Conservation (phyloP, 1,140 invertebrate genomes). For the Drosophila rhopaloa region DNA sequence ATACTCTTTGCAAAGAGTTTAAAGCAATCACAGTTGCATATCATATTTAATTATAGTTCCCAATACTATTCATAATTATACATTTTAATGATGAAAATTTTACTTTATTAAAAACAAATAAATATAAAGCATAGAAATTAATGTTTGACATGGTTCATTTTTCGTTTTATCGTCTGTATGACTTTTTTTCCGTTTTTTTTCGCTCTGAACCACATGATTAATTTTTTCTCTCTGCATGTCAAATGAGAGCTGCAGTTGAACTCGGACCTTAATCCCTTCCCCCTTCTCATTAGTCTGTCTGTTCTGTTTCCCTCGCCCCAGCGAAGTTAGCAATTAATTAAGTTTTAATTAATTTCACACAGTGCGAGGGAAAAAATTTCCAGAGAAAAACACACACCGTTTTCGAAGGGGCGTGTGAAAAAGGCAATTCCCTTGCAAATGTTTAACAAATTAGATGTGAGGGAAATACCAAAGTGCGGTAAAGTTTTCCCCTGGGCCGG, state of each 20-base stretch:
- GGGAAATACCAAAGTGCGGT: slow-evolving; percentile 33
- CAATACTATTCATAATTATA: too few species aligned
- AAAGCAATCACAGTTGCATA: too few species aligned
- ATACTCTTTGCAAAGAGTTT: too few species aligned
- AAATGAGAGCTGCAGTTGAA: slow-evolving; percentile 24
- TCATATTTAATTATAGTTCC: too few species aligned
- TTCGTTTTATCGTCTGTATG: neutral
- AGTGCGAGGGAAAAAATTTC: slow-evolving; percentile 20
- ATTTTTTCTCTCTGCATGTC: neutral
- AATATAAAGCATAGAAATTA: too few species aligned
- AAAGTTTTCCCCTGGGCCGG: slow-evolving; percentile 36
- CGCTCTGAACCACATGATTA: neutral
- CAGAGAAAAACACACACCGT: slow-evolving; percentile 28
- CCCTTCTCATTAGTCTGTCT: slow-evolving; percentile 36
- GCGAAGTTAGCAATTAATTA: slow-evolving; percentile 78
- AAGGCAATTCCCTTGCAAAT: slow-evolving; percentile 51
- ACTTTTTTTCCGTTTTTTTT: neutral
- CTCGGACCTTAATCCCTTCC: slow-evolving; percentile 23
- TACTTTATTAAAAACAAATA: too few species aligned
- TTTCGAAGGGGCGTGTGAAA: slow-evolving; percentile 61
- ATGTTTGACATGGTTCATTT: too few species aligned
- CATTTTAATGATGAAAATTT: too few species aligned
- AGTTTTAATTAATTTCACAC: slow-evolving; percentile 77
- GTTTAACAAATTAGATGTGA: slow-evolving; percentile 63
- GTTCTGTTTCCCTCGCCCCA: slow-evolving; percentile 6